phyloP scores from a whole-genome alignment of 2,113 vertebrate genomes.

The Ptychochromis oligacanthus region DNA sequence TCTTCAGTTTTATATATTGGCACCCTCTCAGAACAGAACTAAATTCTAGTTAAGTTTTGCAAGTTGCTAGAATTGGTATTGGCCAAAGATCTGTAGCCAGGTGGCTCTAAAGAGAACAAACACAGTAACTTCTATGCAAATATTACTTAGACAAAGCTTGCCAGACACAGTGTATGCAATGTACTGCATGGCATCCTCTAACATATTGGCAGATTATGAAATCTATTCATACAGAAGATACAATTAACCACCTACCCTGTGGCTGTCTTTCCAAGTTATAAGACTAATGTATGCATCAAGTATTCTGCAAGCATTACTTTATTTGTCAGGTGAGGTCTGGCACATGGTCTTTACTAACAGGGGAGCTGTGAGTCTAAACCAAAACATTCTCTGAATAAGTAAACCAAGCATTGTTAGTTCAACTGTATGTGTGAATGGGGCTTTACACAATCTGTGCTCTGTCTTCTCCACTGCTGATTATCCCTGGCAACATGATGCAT shows the following conservation, averaged over 20 bases:
- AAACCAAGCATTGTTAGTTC: neutral
- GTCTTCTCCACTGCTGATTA: slow-evolving; percentile 10
- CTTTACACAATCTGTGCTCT: neutral
- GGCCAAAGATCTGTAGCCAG: neutral
- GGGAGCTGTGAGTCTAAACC: neutral
- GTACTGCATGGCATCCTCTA: neutral
- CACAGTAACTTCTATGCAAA: neutral
- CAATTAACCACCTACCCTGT: neutral
- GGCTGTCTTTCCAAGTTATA: neutral
- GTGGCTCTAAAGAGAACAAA: neutral
- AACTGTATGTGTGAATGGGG: neutral
- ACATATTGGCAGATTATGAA: neutral
- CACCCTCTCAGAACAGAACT: no score
- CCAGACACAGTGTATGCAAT: neutral
- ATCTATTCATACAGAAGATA: neutral
- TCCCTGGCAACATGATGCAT: slow-evolving; percentile 11
- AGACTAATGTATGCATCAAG: neutral
- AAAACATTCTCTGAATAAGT: neutral
- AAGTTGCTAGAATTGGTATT: neutral
- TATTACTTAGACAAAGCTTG: neutral
- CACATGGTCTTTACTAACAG: neutral
- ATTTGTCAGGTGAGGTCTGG: neutral
- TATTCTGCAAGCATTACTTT: neutral
- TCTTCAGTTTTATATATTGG: no score
- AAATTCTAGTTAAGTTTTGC: neutral